phyloP scores from a whole-genome alignment of 2,797 vertebrate species.

The Rhinophrynus dorsalis region DNA sequence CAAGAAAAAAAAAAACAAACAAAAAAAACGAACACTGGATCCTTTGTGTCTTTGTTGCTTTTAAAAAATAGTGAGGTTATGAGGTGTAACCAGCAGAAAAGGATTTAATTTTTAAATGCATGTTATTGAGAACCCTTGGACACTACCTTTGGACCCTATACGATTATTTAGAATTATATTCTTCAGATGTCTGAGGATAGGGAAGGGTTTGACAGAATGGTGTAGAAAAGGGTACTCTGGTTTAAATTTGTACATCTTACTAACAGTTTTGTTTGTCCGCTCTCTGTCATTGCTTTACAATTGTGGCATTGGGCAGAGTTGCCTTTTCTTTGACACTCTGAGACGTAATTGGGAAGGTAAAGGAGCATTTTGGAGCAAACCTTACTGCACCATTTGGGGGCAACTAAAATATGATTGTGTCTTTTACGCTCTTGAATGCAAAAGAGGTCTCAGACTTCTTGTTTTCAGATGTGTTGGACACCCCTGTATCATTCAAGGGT shows the following conservation, averaged over 20 bases:
- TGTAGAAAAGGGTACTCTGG: constrained; percentile 63
- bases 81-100: constrained; percentile 59
- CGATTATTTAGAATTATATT: constrained; percentile 39
- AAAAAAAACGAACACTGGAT: constrained; percentile 32
- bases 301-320: constrained; percentile 18
- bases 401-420: too few species aligned
- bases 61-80: constrained; percentile 55
- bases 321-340: too few species aligned
- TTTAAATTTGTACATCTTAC: constrained; percentile 76
- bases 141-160: constrained; percentile 70
- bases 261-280: constrained; percentile 73
- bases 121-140: constrained; percentile 73
- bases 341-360: too few species aligned
- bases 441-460: too few species aligned
- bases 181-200: constrained; percentile 56
- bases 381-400: too few species aligned
- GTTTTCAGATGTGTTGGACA: too few species aligned
- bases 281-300: constrained; percentile 52
- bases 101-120: constrained; percentile 60
- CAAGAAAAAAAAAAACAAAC: too few species aligned
- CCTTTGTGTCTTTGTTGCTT: constrained; percentile 63
- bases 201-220: constrained; percentile 52
- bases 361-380: too few species aligned
- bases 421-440: too few species aligned
- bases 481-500: too few species aligned